A percentile compares a stretch with the other conserved stretches of the same genome.
Conservation (phyloP, 1,140 invertebrate genomes). For the Lepidurus apus region DNA sequence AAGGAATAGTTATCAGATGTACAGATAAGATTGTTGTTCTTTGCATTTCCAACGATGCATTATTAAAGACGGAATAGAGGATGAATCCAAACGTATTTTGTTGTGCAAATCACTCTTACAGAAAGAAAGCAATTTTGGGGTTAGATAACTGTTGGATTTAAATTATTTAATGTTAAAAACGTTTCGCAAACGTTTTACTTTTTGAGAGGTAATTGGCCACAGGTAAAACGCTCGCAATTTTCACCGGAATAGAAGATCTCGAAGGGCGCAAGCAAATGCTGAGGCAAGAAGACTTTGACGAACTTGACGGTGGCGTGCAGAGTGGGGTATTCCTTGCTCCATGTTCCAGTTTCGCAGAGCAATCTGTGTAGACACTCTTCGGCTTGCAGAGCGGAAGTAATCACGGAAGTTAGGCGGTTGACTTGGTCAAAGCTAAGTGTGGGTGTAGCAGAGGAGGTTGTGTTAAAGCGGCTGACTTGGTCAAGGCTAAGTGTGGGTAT, state of each 20-base stretch:
- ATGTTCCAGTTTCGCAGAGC: conserved; percentile 27
- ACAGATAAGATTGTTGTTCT: neutral
- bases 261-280: conserved; percentile 23
- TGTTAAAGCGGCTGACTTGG: conserved; percentile 12
- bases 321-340: neutral
- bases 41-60: neutral
- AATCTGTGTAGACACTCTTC: conserved; percentile 30
- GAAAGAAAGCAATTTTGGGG: neutral
- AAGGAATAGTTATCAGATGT: neutral
- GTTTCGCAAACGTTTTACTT: conserved; percentile 4
- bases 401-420: conserved; percentile 24
- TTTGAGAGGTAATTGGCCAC: conserved; percentile 26
- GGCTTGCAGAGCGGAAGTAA: conserved; percentile 10
- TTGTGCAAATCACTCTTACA: neutral
- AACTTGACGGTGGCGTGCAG: neutral
- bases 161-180: neutral
- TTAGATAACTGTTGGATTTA: neutral
- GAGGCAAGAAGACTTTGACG: conserved; percentile 25
- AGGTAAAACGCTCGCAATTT: conserved; percentile 27
- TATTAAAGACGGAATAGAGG: neutral
- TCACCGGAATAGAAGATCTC: conserved; percentile 25
- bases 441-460: neutral
- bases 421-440: conserved; percentile 24
- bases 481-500: conserved; percentile 20
- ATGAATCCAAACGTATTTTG: neutral